Conservation (phyloP, 2,797 vertebrate genomes). For the Anas bernieri region DNA sequence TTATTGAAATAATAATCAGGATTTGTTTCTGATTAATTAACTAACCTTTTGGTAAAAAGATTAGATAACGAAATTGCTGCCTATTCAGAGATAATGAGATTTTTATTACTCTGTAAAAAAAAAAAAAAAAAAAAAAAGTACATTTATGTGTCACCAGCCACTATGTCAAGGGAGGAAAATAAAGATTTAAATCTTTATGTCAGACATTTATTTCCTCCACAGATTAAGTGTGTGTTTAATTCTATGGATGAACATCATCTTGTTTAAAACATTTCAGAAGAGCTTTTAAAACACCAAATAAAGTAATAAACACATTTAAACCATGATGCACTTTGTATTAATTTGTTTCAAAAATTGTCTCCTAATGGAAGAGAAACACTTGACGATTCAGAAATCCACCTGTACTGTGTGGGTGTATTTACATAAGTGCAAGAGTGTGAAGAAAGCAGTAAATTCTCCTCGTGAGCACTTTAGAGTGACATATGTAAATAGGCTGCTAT, state of each 20-base stretch:
- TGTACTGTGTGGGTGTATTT: conserved; percentile 42
- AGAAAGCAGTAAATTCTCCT: conserved; percentile 64
- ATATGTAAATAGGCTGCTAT: conserved; percentile 36
- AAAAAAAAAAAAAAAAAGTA: neutral
- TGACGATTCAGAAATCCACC: conserved; percentile 23
- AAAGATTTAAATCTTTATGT: conserved; percentile 68
- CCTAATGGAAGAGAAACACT: conserved; percentile 39
- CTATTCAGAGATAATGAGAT: conserved; percentile 85
- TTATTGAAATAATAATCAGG: conserved; percentile 84
- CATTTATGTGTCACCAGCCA: conserved; percentile 76
- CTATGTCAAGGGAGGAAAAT: conserved; percentile 53
- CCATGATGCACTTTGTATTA: conserved; percentile 11
- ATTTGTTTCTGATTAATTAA: conserved; percentile 87
- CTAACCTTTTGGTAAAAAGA: conserved; percentile 85
- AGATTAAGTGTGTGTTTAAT: conserved; percentile 32
- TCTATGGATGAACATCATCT: neutral
- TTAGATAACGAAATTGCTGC: conserved; percentile 85
- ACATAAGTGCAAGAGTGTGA: conserved; percentile 59
- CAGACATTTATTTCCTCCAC: conserved; percentile 45
- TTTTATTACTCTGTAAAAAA: conserved; percentile 83
- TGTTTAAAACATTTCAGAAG: conserved; percentile 44
- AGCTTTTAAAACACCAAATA: conserved; percentile 64
- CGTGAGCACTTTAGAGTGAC: conserved; percentile 21
- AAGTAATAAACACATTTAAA: conserved; percentile 56
- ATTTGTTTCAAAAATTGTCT: conserved; percentile 63